Evolutionary conservation across 2,113 vertebrate genomes (phyloP).

Genomic region (Cranoglanis bouderius): DNA sequence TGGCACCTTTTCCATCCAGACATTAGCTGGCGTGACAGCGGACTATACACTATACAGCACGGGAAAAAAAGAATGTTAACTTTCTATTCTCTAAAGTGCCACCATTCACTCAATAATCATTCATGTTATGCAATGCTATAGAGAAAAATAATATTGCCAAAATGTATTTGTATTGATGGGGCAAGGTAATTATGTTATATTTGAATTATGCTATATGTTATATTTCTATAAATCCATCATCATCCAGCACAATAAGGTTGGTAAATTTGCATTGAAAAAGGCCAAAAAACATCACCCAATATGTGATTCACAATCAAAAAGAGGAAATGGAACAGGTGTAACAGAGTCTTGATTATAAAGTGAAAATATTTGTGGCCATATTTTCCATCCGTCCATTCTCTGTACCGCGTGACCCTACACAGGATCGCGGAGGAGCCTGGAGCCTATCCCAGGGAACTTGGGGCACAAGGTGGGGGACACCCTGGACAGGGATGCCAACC

Average conservation of each 20-base stretch:
- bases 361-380: not conserved
- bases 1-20: not conserved
- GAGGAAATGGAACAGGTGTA: not conserved
- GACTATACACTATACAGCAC: not conserved
- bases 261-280: not conserved
- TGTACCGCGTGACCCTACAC: too few species aligned
- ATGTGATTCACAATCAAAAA: not conserved
- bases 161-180: not conserved
- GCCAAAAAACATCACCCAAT: not conserved
- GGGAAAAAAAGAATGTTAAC: not conserved
- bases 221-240: not conserved
- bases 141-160: not conserved
- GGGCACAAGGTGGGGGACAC: too few species aligned
- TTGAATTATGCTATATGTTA: too few species aligned
- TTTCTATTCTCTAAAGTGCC: not conserved
- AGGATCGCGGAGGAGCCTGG: too few species aligned
- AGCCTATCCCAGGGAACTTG: too few species aligned
- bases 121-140: not conserved
- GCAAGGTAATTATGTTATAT: not conserved
- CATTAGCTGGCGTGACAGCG: not conserved
- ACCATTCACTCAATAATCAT: not conserved
- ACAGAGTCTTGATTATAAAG: not conserved
- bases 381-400: not conserved
- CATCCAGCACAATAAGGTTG: not conserved
- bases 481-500: too few species aligned